phyloP scores from a whole-genome alignment of 2,113 vertebrate genomes.

The Sporophila hypoxantha region DNA sequence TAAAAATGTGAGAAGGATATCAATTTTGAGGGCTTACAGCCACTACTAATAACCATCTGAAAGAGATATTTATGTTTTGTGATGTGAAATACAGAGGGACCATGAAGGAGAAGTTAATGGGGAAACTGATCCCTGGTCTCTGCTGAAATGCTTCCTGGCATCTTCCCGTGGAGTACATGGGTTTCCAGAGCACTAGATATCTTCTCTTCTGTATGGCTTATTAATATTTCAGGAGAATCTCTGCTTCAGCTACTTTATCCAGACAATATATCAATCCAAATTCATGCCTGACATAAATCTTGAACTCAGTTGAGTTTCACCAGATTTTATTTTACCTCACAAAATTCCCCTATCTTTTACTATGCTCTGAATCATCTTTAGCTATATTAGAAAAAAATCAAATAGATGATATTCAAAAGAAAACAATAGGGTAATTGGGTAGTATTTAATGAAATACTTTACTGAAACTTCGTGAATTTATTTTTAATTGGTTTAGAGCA shows the following conservation, averaged over 20 bases:
- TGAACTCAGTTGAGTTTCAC: background rate
- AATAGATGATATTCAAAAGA: background rate
- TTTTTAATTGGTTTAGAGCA: background rate
- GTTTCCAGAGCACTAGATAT: background rate
- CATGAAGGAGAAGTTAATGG: background rate
- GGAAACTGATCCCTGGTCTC: background rate
- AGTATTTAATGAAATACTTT: background rate
- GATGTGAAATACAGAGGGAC: background rate
- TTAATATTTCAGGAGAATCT: background rate
- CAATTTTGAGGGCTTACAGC: background rate
- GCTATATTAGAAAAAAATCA: background rate
- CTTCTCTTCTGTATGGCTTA: background rate
- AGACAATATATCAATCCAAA: background rate
- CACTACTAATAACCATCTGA: background rate
- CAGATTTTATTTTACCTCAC: background rate
- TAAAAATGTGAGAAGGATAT: background rate
- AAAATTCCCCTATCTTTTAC: background rate
- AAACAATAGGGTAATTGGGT: background rate
- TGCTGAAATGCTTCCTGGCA: background rate
- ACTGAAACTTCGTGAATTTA: background rate
- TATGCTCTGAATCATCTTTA: background rate
- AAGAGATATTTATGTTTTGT: background rate
- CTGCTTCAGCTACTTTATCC: background rate
- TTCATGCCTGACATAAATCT: background rate
- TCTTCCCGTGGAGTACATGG: background rate